Percentiles rank a stretch among this genome's conserved stretches.
Evolutionary conservation across 2,888 invertebrate species (phyloP).

Genomic region (Keiferia lycopersicella): DNA sequence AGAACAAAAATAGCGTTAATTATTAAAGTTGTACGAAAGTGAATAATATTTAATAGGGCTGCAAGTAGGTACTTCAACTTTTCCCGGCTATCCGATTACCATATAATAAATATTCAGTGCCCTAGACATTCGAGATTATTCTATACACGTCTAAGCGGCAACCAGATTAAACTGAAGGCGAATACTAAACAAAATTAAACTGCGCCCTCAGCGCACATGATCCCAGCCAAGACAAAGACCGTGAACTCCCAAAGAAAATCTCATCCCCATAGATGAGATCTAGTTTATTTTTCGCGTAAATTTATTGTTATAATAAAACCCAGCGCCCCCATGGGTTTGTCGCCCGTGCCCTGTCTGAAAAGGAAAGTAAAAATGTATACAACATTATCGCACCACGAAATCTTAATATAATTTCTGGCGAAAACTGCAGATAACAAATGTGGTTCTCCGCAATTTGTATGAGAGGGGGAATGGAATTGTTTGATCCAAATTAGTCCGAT

Average conservation of each 20-base stretch:
- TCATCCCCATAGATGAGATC: conserved; percentile 58
- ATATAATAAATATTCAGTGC: conserved; percentile 24
- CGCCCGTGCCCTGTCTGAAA: conserved; percentile 48
- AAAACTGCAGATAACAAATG: conserved; percentile 77
- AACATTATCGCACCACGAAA: conserved; percentile 70
- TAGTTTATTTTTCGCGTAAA: conserved; percentile 61
- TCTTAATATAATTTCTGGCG: conserved; percentile 76
- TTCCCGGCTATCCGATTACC: conserved; percentile 8
- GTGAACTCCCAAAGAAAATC: conserved; percentile 45
- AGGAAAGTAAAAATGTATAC: conserved; percentile 65
- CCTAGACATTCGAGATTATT: conserved; percentile 12
- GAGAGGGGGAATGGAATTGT: conserved; percentile 67
- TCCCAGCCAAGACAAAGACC: conserved; percentile 27
- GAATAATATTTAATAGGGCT: neutral
- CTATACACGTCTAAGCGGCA: conserved; percentile 16
- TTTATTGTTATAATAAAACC: conserved; percentile 69
- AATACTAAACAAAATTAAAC: conserved; percentile 29
- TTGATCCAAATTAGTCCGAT: conserved; percentile 76
- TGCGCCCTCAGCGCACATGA: conserved; percentile 21
- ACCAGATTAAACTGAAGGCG: conserved; percentile 21
- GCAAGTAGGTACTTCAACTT: neutral
- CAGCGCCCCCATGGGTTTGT: conserved; percentile 54
- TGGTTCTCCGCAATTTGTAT: conserved; percentile 68
- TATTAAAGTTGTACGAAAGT: conserved; percentile 23
- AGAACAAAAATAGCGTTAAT: conserved; percentile 39